Evolutionary conservation across 2,888 invertebrate species (phyloP).

Genomic region (Toxonevra muliebris): DNA sequence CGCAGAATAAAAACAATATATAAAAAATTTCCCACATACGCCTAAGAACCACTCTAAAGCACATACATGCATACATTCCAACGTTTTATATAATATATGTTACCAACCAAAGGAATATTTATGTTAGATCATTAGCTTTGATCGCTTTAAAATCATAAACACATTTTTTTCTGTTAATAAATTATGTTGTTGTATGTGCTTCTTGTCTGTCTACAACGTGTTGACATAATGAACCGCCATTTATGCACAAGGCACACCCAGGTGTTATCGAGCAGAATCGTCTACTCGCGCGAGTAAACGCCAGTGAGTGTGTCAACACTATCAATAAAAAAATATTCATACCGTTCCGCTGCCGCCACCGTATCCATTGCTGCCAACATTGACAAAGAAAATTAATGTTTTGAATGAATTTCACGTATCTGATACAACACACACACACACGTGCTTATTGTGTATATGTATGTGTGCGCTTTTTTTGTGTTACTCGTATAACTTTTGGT

Average conservation of each 20-base stretch:
- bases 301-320: background rate
- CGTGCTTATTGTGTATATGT: too few relatives aligned
- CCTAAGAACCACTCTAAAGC: too few relatives aligned
- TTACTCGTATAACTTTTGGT: too few relatives aligned
- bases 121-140: background rate
- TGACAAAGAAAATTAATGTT: constrained; percentile 29
- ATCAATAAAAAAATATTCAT: background rate
- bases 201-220: constrained; percentile 7
- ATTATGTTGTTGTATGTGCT: background rate
- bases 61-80: too few relatives aligned
- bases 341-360: background rate
- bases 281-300: background rate
- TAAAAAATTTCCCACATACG: too few relatives aligned
- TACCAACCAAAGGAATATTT: too few relatives aligned
- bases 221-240: constrained; percentile 46
- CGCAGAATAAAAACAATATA: too few relatives aligned
- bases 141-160: background rate
- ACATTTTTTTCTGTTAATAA: background rate
- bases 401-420: constrained; percentile 52
- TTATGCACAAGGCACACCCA: constrained; percentile 46
- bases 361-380: background rate
- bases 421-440: constrained; percentile 45
- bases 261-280: background rate
- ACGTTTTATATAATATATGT: too few relatives aligned
- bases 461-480: too few relatives aligned